phyloP scores from a whole-genome alignment of 2,888 invertebrate species.

The Idaea dimidiata region DNA sequence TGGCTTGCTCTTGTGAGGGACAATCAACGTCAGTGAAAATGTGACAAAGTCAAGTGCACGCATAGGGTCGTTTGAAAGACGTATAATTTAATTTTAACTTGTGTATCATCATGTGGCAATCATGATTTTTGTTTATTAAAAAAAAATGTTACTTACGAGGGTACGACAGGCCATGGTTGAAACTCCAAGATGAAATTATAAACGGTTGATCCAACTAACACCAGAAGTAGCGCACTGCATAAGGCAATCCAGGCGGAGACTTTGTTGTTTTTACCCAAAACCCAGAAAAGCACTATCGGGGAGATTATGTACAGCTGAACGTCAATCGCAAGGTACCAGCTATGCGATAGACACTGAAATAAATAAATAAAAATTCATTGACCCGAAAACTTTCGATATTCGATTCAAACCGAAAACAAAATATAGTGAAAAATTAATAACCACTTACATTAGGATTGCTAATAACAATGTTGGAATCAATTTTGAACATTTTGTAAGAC shows the following conservation, averaged over 20 bases:
- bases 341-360: slow-evolving; percentile 57
- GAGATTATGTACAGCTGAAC: slow-evolving; percentile 60
- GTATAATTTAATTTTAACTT: too few species aligned
- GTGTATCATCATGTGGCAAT: too few species aligned
- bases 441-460: too few species aligned
- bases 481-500: too few species aligned
- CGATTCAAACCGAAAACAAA: not conserved
- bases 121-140: too few species aligned
- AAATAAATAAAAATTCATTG: not conserved
- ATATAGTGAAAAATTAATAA: too few species aligned
- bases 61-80: too few species aligned
- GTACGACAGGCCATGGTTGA: slow-evolving; percentile 34
- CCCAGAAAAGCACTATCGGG: slow-evolving; percentile 55
- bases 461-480: too few species aligned
- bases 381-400: not conserved
- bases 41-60: too few species aligned
- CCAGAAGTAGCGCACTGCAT: slow-evolving; percentile 30
- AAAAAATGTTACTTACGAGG: slow-evolving; percentile 41
- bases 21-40: too few species aligned
- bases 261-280: slow-evolving; percentile 39
- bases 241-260: slow-evolving; percentile 47
- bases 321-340: slow-evolving; percentile 65
- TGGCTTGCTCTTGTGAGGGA: too few species aligned
- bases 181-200: slow-evolving; percentile 49
- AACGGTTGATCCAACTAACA: slow-evolving; percentile 37